These are phyloP conservation scores for Anguilla anguilla DNA, from an alignment of 2,797 vertebrate genomes.

Conservation along the genomic window DNA sequence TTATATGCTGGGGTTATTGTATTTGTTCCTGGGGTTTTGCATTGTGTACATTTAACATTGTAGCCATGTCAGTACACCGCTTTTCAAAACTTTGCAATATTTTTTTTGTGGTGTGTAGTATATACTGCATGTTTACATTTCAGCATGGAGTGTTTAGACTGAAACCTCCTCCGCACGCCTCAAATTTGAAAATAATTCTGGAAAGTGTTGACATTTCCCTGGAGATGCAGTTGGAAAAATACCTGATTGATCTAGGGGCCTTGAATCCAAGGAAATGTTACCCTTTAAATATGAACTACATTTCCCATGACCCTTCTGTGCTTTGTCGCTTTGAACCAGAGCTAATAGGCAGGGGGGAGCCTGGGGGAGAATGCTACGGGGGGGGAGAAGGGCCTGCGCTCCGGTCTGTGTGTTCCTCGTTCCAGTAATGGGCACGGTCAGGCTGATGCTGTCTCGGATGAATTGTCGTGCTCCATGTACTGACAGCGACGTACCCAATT, in stretches of 20 bases:
- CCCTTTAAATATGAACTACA: background rate
- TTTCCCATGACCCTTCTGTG: slow-evolving; percentile 7
- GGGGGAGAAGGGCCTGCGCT: too few relatives aligned
- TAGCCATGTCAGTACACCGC: background rate
- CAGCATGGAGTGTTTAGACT: background rate
- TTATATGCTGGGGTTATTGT: background rate
- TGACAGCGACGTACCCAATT: too few relatives aligned
- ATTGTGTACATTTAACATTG: background rate
- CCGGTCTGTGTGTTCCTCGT: too few relatives aligned
- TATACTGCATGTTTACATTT: background rate
- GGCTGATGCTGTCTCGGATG: too few relatives aligned
- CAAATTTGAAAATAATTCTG: background rate
- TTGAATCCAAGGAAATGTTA: background rate
- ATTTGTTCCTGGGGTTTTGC: background rate
- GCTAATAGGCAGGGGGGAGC: too few relatives aligned
- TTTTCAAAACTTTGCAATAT: background rate
- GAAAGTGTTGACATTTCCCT: background rate
- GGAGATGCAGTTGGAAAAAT: background rate
- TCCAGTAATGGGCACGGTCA: too few relatives aligned
- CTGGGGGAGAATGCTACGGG: too few relatives aligned
- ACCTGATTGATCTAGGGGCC: background rate
- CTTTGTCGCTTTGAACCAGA: background rate
- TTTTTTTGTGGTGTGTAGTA: background rate
- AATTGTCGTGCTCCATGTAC: too few relatives aligned
- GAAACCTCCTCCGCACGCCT: background rate